Conservation (phyloP, 2,797 vertebrate genomes). For the Ispidina picta region DNA sequence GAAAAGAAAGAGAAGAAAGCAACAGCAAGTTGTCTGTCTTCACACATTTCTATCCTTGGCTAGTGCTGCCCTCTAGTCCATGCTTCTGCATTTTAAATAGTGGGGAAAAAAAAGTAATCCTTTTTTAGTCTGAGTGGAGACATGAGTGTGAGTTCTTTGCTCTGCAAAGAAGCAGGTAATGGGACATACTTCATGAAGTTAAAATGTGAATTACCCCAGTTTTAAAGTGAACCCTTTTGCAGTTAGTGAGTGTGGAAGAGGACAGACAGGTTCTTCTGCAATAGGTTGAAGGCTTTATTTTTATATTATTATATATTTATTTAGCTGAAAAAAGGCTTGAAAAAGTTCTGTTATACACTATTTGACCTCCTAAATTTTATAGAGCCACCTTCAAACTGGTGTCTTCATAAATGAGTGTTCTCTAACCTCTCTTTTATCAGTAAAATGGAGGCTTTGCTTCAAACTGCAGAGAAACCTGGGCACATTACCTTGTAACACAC, state of each 20-base stretch:
- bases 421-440: neutral
- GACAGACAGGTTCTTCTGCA: neutral
- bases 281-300: neutral
- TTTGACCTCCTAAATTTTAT: neutral
- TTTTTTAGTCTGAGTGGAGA: neutral
- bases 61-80: slow-evolving; percentile 47
- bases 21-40: neutral
- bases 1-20: too few species aligned
- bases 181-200: neutral
- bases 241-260: neutral
- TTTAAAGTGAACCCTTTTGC: neutral
- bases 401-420: neutral
- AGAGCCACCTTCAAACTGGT: neutral
- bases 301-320: neutral
- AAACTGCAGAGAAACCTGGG: neutral
- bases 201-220: neutral
- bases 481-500: neutral
- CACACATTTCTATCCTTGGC: neutral
- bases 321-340: neutral
- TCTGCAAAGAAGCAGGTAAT: neutral
- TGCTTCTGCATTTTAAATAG: neutral
- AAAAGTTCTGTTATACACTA: neutral
- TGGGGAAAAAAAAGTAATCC: neutral
- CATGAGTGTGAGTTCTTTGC: neutral
- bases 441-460: neutral